Conservation (phyloP, 2,113 vertebrate genomes). For the Ciconia stormi region DNA sequence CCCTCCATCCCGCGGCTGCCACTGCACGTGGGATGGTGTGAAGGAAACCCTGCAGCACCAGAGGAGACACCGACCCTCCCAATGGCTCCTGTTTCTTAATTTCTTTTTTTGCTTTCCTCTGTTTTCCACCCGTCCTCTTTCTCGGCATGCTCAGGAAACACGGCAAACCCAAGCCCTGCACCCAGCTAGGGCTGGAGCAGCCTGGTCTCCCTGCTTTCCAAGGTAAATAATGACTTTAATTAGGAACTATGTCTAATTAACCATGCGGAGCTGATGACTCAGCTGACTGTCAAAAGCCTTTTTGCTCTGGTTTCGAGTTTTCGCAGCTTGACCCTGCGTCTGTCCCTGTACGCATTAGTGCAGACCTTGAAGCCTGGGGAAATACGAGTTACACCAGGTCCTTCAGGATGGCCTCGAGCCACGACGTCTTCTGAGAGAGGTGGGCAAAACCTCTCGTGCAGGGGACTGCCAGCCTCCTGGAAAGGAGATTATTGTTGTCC, state of each 20-base stretch:
- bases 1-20: neutral
- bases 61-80: neutral
- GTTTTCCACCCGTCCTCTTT: neutral
- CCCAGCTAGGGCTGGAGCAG: neutral
- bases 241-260: conserved; percentile 69
- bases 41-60: neutral
- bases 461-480: neutral
- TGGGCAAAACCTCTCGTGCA: neutral
- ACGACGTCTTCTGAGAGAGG: neutral
- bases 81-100: neutral
- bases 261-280: conserved; percentile 53
- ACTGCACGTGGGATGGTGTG: accelerated
- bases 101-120: neutral
- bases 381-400: neutral
- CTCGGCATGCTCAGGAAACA: neutral
- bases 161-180: neutral
- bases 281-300: conserved; percentile 51
- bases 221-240: conserved; percentile 74
- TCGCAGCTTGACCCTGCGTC: neutral
- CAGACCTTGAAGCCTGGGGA: neutral
- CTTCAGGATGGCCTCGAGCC: neutral
- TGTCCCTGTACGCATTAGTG: neutral
- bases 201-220: conserved; percentile 41
- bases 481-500: neutral
- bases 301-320: conserved; percentile 19